These are phyloP conservation scores for Chrysocyon brachyurus DNA, from an alignment of 2,797 vertebrate genomes.

Conservation along the genomic window DNA sequence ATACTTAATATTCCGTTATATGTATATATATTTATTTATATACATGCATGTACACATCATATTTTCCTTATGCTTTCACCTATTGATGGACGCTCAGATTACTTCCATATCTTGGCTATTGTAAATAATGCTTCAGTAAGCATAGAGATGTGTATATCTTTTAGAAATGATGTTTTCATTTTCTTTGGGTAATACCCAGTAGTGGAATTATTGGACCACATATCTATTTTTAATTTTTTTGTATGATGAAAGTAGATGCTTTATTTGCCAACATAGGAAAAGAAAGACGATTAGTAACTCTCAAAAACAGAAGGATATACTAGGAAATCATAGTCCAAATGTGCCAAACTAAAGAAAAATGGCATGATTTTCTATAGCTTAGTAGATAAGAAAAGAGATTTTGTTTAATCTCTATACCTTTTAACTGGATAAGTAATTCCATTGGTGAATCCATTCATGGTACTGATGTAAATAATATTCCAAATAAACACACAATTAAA, in stretches of 20 bases:
- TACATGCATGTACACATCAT: neutral
- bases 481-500: neutral
- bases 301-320: neutral
- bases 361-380: neutral
- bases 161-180: neutral
- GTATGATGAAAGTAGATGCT: neutral
- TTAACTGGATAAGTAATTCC: neutral
- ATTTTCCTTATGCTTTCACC: neutral
- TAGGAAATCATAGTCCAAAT: constrained; percentile 4
- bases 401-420: neutral
- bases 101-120: neutral
- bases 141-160: neutral
- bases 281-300: neutral
- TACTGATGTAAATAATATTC: neutral
- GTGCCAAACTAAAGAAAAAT: neutral
- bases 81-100: neutral
- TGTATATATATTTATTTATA: neutral
- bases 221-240: neutral
- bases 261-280: neutral
- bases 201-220: neutral
- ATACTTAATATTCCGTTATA: neutral
- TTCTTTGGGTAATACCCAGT: neutral
- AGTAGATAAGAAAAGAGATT: neutral
- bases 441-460: neutral
- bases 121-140: neutral